phyloP scores from a whole-genome alignment of 2,888 invertebrate genomes.

The Aethes cnicana region DNA sequence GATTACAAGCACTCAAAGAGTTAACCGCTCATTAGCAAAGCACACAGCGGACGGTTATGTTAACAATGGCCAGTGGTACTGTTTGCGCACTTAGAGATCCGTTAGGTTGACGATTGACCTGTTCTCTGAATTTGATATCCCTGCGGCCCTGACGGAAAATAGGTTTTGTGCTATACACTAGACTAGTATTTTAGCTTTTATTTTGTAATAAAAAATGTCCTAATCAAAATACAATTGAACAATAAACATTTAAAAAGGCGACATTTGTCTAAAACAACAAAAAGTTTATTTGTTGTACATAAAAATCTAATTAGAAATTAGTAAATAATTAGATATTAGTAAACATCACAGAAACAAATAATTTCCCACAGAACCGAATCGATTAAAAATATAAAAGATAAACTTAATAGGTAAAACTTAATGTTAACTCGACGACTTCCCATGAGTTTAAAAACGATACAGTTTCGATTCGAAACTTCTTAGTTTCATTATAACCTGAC shows the following conservation, averaged over 20 bases:
- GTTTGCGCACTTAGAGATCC: conserved; percentile 41
- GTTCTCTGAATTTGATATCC: conserved; percentile 5
- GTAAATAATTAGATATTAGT: neutral
- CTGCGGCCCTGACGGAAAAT: too few species aligned
- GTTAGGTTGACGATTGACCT: conserved; percentile 34
- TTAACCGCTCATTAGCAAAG: conserved; percentile 42
- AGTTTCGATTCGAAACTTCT: conserved; percentile 23
- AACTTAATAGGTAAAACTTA: conserved; percentile 6
- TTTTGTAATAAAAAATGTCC: too few species aligned
- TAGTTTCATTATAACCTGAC: conserved; percentile 10
- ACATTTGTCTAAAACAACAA: neutral
- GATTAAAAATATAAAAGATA: conserved; percentile 14
- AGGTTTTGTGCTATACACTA: too few species aligned
- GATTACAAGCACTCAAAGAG: conserved; percentile 30
- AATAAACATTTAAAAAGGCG: neutral
- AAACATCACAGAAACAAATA: conserved; percentile 22
- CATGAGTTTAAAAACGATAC: conserved; percentile 23
- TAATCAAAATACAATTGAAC: neutral
- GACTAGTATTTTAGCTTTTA: too few species aligned
- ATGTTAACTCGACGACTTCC: conserved; percentile 15
- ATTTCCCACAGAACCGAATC: conserved; percentile 11
- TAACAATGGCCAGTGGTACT: conserved; percentile 39
- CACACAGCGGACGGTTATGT: conserved; percentile 38
- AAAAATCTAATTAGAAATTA: too few species aligned
- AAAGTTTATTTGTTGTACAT: too few species aligned